phyloP scores from a whole-genome alignment of 2,888 invertebrate genomes.

The Microctonus brassicae region DNA sequence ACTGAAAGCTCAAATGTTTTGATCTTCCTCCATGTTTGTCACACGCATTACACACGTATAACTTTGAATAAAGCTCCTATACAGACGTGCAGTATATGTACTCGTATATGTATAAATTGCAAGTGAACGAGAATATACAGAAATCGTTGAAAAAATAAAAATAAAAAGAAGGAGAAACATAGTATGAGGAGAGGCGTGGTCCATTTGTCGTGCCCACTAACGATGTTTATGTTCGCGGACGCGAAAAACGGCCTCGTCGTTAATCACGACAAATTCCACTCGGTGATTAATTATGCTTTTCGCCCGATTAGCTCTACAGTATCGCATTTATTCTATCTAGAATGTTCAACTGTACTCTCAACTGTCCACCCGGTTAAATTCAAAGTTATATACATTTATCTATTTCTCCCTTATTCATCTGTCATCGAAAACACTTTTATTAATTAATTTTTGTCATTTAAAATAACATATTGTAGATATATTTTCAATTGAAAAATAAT shows the following conservation, averaged over 20 bases:
- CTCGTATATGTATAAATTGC: background rate
- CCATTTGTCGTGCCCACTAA: conserved; percentile 54
- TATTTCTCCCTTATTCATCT: background rate
- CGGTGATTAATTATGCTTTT: conserved; percentile 64
- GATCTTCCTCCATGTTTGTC: background rate
- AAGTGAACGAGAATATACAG: background rate
- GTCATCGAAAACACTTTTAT: background rate
- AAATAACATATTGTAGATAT: too few species aligned
- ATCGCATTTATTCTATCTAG: conserved; percentile 32
- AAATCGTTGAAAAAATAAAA: background rate
- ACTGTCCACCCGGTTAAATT: background rate
- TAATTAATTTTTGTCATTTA: background rate
- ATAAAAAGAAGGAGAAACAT: conserved; percentile 19
- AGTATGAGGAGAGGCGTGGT: conserved; percentile 35
- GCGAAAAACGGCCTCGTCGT: conserved; percentile 52
- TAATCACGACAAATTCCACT: conserved; percentile 61
- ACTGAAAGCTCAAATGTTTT: background rate
- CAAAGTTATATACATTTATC: background rate
- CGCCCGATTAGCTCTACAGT: conserved; percentile 59
- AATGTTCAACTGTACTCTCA: background rate
- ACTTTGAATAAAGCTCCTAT: background rate
- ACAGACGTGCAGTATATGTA: too few species aligned
- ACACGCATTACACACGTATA: background rate
- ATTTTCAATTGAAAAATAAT: too few species aligned
- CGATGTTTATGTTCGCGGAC: conserved; percentile 52